Percentiles rank a stretch among this genome's conserved stretches.
Conservation (phyloP, 2,113 vertebrate genomes). For the Otolemur garnettii region DNA sequence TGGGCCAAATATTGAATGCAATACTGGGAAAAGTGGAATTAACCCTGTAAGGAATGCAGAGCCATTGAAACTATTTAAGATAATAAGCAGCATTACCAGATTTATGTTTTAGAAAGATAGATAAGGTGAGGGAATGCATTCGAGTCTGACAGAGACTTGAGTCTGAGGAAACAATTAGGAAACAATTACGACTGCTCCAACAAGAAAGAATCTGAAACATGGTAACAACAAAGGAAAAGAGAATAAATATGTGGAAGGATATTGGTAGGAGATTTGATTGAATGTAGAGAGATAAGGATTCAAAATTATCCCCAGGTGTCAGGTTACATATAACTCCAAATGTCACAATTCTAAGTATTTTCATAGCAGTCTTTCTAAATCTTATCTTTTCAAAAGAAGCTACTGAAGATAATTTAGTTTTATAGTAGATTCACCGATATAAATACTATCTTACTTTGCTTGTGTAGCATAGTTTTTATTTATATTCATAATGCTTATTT, state of each 20-base stretch:
- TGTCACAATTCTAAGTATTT: not conserved
- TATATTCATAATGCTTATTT: not conserved
- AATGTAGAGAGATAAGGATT: not conserved
- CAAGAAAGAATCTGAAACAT: not conserved
- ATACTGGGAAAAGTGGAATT: not conserved
- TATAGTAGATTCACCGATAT: not conserved
- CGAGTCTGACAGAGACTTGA: not conserved
- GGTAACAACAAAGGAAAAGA: not conserved
- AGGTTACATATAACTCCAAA: not conserved
- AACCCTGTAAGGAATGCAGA: not conserved
- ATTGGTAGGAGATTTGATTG: not conserved
- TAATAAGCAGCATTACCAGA: not conserved
- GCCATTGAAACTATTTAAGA: not conserved
- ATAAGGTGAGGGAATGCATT: not conserved
- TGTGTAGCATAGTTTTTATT: not conserved
- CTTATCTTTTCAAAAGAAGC: not conserved
- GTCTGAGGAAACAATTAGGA: not conserved
- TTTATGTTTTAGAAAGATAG: not conserved
- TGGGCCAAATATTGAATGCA: not conserved
- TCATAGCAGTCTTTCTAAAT: not conserved
- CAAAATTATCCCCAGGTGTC: not conserved
- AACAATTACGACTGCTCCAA: not conserved
- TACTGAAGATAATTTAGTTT: not conserved
- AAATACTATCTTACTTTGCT: not conserved
- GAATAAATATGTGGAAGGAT: not conserved